phyloP scores from a whole-genome alignment of 2,797 vertebrate genomes.

The Centropyge bicolor region DNA sequence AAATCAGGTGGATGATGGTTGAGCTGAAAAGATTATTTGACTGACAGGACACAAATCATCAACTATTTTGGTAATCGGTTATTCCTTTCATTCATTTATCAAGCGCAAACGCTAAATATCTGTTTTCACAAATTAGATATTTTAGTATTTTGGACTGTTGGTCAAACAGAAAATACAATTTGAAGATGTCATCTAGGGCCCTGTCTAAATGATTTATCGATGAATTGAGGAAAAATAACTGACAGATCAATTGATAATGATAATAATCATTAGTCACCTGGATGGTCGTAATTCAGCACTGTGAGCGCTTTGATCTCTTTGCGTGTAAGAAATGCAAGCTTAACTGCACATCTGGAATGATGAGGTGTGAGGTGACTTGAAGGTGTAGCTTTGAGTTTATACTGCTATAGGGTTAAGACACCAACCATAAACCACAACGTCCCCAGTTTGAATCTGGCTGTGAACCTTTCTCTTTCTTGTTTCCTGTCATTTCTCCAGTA shows the following conservation, averaged over 20 bases:
- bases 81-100: neutral
- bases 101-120: neutral
- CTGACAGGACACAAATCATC: neutral
- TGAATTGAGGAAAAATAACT: neutral
- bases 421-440: neutral
- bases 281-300: no score
- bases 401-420: neutral
- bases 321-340: neutral
- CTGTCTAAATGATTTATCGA: no score
- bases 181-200: neutral
- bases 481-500: neutral
- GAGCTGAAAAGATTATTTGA: neutral
- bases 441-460: neutral
- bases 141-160: neutral
- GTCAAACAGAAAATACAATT: neutral
- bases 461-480: neutral
- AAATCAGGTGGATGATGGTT: neutral
- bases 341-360: conserved; percentile 16
- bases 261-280: neutral
- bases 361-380: neutral
- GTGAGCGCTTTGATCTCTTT: neutral
- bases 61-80: neutral
- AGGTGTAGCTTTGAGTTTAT: neutral
- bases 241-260: neutral
- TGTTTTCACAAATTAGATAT: neutral